Percentiles rank a stretch among this genome's conserved stretches.
Conservation (phyloP, 1,140 invertebrate species). For the Apis florea region DNA sequence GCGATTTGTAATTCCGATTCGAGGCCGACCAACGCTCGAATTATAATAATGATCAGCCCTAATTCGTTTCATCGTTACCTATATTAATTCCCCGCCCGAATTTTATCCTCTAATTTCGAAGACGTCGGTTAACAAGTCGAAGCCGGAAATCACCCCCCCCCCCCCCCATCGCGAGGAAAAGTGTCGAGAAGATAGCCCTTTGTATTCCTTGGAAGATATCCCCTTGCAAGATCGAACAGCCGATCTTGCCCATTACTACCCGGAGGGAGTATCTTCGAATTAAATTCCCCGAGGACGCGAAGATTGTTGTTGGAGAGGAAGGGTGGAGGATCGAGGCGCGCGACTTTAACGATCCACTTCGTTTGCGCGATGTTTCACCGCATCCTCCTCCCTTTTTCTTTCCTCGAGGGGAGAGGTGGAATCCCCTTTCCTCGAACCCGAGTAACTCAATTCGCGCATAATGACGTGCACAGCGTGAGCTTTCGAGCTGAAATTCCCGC, state of each 20-base stretch:
- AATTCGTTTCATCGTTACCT: too few relatives aligned
- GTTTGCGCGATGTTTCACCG: conserved; percentile 35
- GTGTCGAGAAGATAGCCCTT: too few relatives aligned
- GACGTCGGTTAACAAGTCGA: too few relatives aligned
- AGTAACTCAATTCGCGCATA: conserved; percentile 39
- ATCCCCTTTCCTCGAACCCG: background rate
- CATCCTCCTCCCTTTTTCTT: conserved; percentile 19
- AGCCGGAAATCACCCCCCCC: too few relatives aligned
- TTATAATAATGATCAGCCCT: too few relatives aligned
- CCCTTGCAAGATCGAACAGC: too few relatives aligned
- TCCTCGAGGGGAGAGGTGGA: background rate
- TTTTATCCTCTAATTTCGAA: too few relatives aligned
- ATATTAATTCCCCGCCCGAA: too few relatives aligned
- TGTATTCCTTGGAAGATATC: too few relatives aligned
- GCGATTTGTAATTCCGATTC: too few relatives aligned
- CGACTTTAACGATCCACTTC: conserved; percentile 41
- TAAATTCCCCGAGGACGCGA: background rate
- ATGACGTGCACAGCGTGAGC: conserved; percentile 26
- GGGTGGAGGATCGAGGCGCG: conserved; percentile 4
- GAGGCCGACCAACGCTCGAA: too few relatives aligned
- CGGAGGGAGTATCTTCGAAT: background rate
- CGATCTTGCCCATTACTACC: background rate
- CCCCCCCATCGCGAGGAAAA: background rate
- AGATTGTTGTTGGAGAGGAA: conserved; percentile 4
- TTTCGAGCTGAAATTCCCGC: background rate